Percentiles rank a stretch among this genome's conserved stretches.
Conservation (phyloP, 2,888 invertebrate species). For the Harpalus rubripes region DNA sequence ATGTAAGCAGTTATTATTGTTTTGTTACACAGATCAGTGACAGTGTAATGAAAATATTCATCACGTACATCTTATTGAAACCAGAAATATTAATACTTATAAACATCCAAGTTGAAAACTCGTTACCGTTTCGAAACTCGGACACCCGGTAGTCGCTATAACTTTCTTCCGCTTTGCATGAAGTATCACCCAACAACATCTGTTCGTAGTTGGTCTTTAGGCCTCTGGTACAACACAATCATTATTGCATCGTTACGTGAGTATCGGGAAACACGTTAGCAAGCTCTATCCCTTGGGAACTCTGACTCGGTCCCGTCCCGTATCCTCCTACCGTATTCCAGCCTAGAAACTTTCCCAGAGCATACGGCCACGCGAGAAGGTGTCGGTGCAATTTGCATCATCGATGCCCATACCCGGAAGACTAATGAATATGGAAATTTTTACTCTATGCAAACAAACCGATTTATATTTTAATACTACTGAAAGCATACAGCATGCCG, state of each 20-base stretch:
- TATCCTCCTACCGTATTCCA: too few relatives aligned
- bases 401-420: slow-evolving; percentile 14
- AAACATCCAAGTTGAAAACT: slow-evolving; percentile 11
- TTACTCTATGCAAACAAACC: slow-evolving; percentile 23
- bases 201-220: slow-evolving; percentile 45
- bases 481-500: slow-evolving; percentile 16
- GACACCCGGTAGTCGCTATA: background rate
- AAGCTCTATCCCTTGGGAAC: slow-evolving; percentile 4
- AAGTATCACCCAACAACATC: slow-evolving; percentile 54
- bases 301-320: background rate
- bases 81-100: background rate
- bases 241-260: slow-evolving; percentile 54
- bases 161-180: slow-evolving; percentile 35
- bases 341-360: slow-evolving; percentile 5
- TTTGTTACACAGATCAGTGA: too few relatives aligned
- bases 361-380: background rate
- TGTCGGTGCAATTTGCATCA: slow-evolving; percentile 24
- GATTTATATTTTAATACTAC: slow-evolving; percentile 53
- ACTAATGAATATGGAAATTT: slow-evolving; percentile 53
- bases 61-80: background rate
- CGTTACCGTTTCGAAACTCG: slow-evolving; percentile 14
- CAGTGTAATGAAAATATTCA: too few relatives aligned
- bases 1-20: too few relatives aligned
- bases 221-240: slow-evolving; percentile 34
- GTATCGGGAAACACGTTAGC: slow-evolving; percentile 55